Evolutionary conservation across 1,140 invertebrate genomes (phyloP).

Genomic region (Euura saliciscinereae): DNA sequence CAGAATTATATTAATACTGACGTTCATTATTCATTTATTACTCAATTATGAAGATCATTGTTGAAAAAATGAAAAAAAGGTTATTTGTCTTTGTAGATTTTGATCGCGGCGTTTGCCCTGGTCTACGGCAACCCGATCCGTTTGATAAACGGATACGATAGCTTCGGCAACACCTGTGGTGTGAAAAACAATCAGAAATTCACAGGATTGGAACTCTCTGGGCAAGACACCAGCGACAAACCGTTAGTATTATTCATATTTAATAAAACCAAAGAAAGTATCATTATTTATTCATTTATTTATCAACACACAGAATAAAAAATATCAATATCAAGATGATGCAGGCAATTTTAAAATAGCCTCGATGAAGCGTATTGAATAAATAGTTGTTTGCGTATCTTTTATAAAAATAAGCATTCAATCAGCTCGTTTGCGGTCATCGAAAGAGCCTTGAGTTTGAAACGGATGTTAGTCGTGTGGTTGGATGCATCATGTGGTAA

Average conservation of each 20-base stretch:
- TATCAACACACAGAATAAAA: constrained; percentile 10
- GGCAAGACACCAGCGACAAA: constrained; percentile 80
- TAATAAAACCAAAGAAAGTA: background rate
- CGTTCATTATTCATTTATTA: too few species aligned
- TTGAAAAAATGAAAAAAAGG: too few species aligned
- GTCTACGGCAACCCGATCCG: constrained; percentile 87
- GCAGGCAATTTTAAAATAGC: background rate
- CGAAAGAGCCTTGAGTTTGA: too few species aligned
- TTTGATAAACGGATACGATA: constrained; percentile 92
- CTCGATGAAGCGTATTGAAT: too few species aligned
- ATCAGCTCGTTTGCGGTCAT: too few species aligned
- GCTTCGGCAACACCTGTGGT: constrained; percentile 95
- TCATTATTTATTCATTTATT: constrained; percentile 9
- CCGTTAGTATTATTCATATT: constrained; percentile 57
- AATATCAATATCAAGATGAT: background rate
- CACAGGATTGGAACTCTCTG: constrained; percentile 75
- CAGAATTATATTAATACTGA: too few species aligned
- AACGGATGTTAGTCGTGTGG: too few species aligned
- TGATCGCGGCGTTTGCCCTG: constrained; percentile 87
- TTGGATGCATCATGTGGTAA: too few species aligned
- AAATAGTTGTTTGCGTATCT: too few species aligned
- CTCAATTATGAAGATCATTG: too few species aligned
- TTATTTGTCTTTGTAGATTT: constrained; percentile 64
- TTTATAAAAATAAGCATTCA: too few species aligned
- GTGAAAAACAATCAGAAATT: constrained; percentile 78